These are phyloP conservation scores for Atta cephalotes DNA, from an alignment of 1,140 invertebrate species.

Conservation along the genomic window DNA sequence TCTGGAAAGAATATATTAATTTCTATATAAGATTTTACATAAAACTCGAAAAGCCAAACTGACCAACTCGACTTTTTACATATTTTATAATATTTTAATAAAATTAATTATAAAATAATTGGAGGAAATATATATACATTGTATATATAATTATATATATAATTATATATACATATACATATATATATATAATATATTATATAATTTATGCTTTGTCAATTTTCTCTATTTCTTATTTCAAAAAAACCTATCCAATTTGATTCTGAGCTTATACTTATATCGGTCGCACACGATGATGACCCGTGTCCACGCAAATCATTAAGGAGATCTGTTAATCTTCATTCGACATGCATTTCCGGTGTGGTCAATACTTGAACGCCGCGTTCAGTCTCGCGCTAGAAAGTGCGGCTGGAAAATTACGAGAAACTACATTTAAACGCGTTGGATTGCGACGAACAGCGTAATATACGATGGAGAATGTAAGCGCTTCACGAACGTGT, in stretches of 20 bases:
- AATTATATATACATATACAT: too few species aligned
- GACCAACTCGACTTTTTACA: background rate
- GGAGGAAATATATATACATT: too few species aligned
- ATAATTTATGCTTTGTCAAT: background rate
- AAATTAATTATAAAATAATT: background rate
- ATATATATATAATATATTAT: background rate
- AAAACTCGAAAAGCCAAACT: background rate
- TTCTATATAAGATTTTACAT: background rate
- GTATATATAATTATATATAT: too few species aligned
- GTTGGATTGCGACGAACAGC: conserved; percentile 22
- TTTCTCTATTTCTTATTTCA: background rate
- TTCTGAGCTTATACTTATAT: background rate
- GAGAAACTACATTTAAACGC: conserved; percentile 16
- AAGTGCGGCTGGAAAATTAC: conserved; percentile 22
- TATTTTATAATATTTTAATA: background rate
- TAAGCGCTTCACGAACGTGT: conserved; percentile 1
- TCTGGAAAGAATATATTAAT: background rate
- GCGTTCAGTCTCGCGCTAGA: conserved; percentile 16
- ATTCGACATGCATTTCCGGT: conserved; percentile 2
- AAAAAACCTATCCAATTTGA: background rate
- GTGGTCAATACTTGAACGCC: background rate
- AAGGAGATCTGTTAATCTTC: background rate
- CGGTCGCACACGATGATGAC: background rate
- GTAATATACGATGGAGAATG: conserved; percentile 6
- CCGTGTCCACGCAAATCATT: background rate